Conservation (phyloP, 2,888 invertebrate species). For the Belgica antarctica region DNA sequence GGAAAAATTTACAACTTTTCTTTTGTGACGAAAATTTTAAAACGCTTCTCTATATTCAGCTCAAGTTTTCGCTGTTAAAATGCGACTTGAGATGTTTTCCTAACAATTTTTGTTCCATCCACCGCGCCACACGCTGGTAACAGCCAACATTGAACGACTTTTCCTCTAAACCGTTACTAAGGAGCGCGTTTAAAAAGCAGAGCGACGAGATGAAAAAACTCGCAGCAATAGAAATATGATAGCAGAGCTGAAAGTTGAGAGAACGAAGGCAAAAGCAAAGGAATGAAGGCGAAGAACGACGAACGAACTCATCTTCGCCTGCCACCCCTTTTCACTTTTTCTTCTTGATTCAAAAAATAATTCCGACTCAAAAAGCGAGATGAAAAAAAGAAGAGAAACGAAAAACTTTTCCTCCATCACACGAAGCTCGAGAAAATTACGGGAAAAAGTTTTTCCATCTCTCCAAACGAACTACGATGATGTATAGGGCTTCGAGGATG, state of each 20-base stretch:
- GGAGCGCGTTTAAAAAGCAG: not conserved
- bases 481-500: slow-evolving; percentile 1
- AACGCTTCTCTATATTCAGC: not conserved
- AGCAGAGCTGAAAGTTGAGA: not conserved
- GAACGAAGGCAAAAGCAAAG: not conserved
- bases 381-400: no score
- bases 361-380: slow-evolving; percentile 18
- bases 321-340: not conserved
- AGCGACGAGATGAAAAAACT: not conserved
- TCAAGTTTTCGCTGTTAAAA: not conserved
- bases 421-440: slow-evolving; percentile 24
- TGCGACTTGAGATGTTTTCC: not conserved
- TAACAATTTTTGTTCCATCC: no score
- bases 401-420: slow-evolving; percentile 22
- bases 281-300: no score
- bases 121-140: not conserved
- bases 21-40: not conserved
- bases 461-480: slow-evolving; percentile 20
- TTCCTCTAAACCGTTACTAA: no score
- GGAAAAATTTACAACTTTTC: slow-evolving; percentile 5
- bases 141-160: not conserved
- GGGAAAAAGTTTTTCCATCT: slow-evolving; percentile 27
- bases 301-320: not conserved
- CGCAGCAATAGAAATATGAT: slow-evolving; percentile 17
- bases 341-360: not conserved